Evolutionary conservation across 1,140 invertebrate species (phyloP).

Genomic region (Apis laboriosa): DNA sequence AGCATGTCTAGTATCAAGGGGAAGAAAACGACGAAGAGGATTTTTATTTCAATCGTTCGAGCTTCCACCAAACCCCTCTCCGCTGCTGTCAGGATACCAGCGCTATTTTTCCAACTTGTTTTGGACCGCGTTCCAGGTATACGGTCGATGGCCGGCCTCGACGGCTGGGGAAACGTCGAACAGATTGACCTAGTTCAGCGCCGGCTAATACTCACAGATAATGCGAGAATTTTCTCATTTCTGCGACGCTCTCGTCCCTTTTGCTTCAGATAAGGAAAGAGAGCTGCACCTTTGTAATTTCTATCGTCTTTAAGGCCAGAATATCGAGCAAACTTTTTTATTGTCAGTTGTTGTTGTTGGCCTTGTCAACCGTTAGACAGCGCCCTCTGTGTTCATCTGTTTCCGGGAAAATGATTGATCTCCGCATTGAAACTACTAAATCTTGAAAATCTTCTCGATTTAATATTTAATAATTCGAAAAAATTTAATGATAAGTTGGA

Average conservation of each 20-base stretch:
- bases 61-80: conserved; percentile 29
- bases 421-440: background rate
- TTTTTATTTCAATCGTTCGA: conserved; percentile 40
- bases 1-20: background rate
- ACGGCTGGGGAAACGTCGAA: conserved; percentile 31
- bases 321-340: conserved; percentile 33
- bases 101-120: conserved; percentile 48
- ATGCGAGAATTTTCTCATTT: conserved; percentile 53
- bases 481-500: background rate
- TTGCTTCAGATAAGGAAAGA: conserved; percentile 19
- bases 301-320: conserved; percentile 29
- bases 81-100: conserved; percentile 2
- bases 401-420: conserved; percentile 18
- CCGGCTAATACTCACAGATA: conserved; percentile 40
- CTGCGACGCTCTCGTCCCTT: conserved; percentile 13
- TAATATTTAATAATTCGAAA: background rate
- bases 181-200: conserved; percentile 47
- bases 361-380: conserved; percentile 2
- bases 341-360: conserved; percentile 31
- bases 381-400: conserved; percentile 26
- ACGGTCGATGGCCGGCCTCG: conserved; percentile 39
- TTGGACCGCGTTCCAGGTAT: conserved; percentile 49
- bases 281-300: conserved; percentile 33
- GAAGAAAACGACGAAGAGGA: conserved; percentile 19
- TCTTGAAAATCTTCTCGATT: no score